phyloP scores from a whole-genome alignment of 2,888 invertebrate species.

The Apomyelois bistriatella region DNA sequence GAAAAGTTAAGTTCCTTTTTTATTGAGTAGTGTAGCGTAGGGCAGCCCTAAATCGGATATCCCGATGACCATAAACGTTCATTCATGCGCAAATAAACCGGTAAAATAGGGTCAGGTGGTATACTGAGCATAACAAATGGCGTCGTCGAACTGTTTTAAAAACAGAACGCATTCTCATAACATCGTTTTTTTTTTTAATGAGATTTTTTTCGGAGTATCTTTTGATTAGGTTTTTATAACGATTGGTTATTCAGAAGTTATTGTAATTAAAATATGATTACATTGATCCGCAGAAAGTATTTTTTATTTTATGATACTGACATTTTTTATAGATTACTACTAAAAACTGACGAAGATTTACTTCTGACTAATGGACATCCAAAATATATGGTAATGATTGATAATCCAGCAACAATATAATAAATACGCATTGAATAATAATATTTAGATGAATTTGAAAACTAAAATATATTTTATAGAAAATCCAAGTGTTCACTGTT shows the following conservation, averaged over 20 bases:
- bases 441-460: too few relatives aligned
- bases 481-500: not conserved
- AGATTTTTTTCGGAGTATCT: not conserved
- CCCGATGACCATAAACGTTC: conserved; percentile 4
- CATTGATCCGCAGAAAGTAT: too few relatives aligned
- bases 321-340: too few relatives aligned
- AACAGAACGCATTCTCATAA: not conserved
- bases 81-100: conserved; percentile 3
- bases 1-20: not conserved
- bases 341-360: too few relatives aligned
- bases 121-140: conserved; percentile 1
- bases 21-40: not conserved
- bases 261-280: too few relatives aligned
- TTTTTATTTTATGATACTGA: too few relatives aligned
- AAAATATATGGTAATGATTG: too few relatives aligned
- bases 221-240: not conserved
- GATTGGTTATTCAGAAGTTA: too few relatives aligned
- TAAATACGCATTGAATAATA: too few relatives aligned
- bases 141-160: not conserved
- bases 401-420: too few relatives aligned
- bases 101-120: conserved; percentile 3
- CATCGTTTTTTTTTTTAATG: not conserved
- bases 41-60: conserved; percentile 6
- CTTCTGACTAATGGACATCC: too few relatives aligned
- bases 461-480: not conserved